Conservation (phyloP, 53 echinoderm and acorn worm genomes). For the Henricia sp. region DNA sequence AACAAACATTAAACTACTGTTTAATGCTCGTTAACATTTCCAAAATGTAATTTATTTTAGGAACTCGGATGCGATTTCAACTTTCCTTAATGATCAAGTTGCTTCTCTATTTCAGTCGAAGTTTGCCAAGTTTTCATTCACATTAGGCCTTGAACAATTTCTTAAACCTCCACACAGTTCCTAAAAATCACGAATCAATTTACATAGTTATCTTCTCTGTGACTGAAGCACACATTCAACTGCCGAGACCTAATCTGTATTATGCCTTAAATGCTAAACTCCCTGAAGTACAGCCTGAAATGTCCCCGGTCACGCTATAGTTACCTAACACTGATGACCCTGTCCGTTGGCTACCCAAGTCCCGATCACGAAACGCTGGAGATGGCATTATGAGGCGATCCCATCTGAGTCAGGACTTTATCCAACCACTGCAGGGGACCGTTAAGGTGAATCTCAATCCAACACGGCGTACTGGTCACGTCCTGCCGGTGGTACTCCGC, state of each 20-base stretch:
- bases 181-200: constrained; percentile 28
- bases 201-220: not conserved
- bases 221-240: constrained; percentile 35
- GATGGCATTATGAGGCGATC: constrained; percentile 92
- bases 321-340: constrained; percentile 6
- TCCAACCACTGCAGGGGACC: constrained; percentile 98
- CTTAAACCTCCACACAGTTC: too few relatives aligned
- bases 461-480: constrained; percentile 98
- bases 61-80: too few relatives aligned
- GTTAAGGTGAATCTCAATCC: constrained; percentile 99
- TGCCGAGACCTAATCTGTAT: not conserved
- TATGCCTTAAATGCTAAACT: constrained; percentile 13
- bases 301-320: not conserved
- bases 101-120: too few relatives aligned
- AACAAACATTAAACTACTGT: too few relatives aligned
- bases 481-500: constrained; percentile 99
- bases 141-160: too few relatives aligned
- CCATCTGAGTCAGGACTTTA: constrained; percentile 99
- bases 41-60: too few relatives aligned
- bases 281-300: constrained; percentile 39
- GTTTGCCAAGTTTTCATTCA: too few relatives aligned
- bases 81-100: too few relatives aligned
- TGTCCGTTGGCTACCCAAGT: not conserved
- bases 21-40: too few relatives aligned
- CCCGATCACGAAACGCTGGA: constrained; percentile 96